Evolutionary conservation across 2,888 invertebrate genomes (phyloP), one percentile per base, ranked within the genome.

Genomic region (Drosophila phalerata): DNA sequence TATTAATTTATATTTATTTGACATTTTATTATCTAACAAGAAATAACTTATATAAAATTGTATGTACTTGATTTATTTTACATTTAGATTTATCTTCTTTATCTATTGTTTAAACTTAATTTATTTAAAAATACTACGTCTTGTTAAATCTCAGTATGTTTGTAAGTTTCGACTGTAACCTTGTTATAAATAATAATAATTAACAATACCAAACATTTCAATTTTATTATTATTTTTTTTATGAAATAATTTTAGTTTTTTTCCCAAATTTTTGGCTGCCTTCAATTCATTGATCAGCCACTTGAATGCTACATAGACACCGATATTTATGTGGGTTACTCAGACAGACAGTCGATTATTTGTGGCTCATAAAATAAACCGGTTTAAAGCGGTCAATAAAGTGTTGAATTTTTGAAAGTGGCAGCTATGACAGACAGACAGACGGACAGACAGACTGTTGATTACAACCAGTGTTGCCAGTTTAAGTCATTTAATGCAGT

Each of bases 401-500:
- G 30, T 69, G 30, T 75, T 38, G 22, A 32, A 40, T 45, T 62
- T 81, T 81, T 78, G 76, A 87, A 78, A 81, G 87, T 43, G 43
- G 43, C 43, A n/a, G 22, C 8, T 22, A 9, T 34, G 28, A 10
- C 19, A 19, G 49, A 32, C 11, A 10, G 49, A 30, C 11, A n/a
- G n/a, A n/a, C n/a, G n/a, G 28, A 10, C 19, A 19, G 49, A 32
- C 11, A 10, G 49, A 30, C 11, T 5, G 37, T 9, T 51, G 34
- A 22, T 5, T 22, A 75, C 58, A 67, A 66, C 17, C 37, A 37
- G 37, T 37, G 37, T 6, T 37, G n/a, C 37, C 37, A 37, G 37
- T 37, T 37, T 37, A 37, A n/a, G 6, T 37, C n/a, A 37, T 37
- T 37, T 37, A 37, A 37, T 37, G 37, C 34, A 34, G 19, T 37